Evolutionary conservation across 2,888 invertebrate species (phyloP).

Genomic region (Ichneumoninae sp.): DNA sequence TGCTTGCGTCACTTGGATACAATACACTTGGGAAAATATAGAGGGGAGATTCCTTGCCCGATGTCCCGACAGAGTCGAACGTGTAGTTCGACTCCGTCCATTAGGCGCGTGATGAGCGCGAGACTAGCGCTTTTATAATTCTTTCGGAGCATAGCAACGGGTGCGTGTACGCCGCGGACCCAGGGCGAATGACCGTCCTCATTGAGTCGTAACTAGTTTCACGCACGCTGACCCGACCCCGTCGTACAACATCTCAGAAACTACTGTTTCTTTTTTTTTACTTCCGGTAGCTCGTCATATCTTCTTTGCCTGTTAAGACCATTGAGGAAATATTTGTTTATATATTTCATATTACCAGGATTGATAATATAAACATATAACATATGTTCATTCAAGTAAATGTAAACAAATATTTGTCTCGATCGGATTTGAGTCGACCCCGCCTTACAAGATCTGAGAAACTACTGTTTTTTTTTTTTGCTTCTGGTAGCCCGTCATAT

Average conservation of each 20-base stretch:
- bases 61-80: background rate
- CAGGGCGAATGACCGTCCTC: slow-evolving; percentile 50
- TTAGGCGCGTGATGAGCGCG: slow-evolving; percentile 22
- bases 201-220: slow-evolving; percentile 45
- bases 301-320: too few species aligned
- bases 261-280: background rate
- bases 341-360: background rate
- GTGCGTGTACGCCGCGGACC: slow-evolving; percentile 22
- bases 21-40: slow-evolving; percentile 51
- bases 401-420: too few species aligned
- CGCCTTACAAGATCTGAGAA: too few species aligned
- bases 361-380: too few species aligned
- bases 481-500: too few species aligned
- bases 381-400: background rate
- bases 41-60: slow-evolving; percentile 6
- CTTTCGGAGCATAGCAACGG: slow-evolving; percentile 27
- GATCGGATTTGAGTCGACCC: too few species aligned
- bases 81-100: slow-evolving; percentile 2
- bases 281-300: background rate
- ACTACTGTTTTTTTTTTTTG: too few species aligned
- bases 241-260: slow-evolving; percentile 19
- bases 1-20: slow-evolving; percentile 61
- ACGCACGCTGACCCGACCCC: slow-evolving; percentile 9
- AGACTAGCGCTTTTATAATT: slow-evolving; percentile 34
- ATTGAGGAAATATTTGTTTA: too few species aligned